phyloP scores from a whole-genome alignment of 2,797 vertebrate genomes.

The Parauchenoglanis ngamensis region DNA sequence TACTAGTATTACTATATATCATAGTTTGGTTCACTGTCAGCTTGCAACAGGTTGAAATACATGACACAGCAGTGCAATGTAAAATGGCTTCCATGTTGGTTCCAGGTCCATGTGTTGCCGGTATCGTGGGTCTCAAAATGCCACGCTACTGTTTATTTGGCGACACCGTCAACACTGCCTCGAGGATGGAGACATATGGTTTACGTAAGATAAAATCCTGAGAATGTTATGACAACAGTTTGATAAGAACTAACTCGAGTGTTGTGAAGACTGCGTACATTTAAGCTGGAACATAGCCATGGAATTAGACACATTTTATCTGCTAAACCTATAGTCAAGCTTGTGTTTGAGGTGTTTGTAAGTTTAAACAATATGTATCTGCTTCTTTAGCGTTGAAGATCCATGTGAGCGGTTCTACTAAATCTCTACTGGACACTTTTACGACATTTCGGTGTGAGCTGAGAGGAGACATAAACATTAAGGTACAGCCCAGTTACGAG shows the following conservation, averaged over 20 bases:
- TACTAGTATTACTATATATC: not conserved
- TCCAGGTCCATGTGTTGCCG: constrained; percentile 78
- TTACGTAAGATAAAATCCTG: constrained; percentile 69
- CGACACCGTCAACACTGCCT: constrained; percentile 83
- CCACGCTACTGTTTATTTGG: constrained; percentile 84
- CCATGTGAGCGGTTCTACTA: constrained; percentile 61
- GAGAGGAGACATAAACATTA: constrained; percentile 60
- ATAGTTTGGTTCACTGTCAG: not conserved
- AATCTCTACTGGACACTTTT: constrained; percentile 61
- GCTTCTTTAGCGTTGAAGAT: constrained; percentile 58
- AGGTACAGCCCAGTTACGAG: constrained; percentile 46
- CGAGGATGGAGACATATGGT: constrained; percentile 81
- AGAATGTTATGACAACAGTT: constrained; percentile 31
- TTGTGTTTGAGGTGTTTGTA: not conserved
- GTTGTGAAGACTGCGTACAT: not conserved
- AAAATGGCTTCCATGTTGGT: constrained; percentile 8
- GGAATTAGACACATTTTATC: not conserved
- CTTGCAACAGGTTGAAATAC: not conserved
- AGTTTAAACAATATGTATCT: not conserved
- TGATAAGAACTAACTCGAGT: not conserved
- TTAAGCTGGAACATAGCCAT: constrained; percentile 1
- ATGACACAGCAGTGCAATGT: not conserved
- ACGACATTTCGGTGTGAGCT: constrained; percentile 57
- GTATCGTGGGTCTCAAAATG: constrained; percentile 83
- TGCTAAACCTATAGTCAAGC: not conserved